Evolutionary conservation across 30 jellyfish, hydroid and myxozoan genomes (phyloP).

Genomic region (Turritopsis rubra): DNA sequence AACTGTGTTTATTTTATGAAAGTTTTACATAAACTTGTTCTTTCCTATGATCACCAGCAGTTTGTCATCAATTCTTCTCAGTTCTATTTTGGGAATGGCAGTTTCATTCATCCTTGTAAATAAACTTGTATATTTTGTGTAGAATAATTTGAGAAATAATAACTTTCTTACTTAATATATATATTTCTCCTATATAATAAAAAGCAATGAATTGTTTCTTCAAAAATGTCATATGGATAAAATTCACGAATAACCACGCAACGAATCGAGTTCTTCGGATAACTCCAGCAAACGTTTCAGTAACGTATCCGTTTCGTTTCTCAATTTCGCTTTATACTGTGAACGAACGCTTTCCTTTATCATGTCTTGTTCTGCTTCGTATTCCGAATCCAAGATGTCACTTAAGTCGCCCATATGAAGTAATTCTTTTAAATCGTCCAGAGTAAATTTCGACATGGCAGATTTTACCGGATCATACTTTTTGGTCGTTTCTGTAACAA

Average conservation of each 20-base stretch:
- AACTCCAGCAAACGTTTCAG: conserved; percentile 33
- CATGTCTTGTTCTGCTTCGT: not conserved
- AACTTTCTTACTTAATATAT: no score
- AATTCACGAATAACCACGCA: not conserved
- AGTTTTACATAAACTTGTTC: no score
- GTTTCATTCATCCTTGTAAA: no score
- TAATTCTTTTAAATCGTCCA: conserved; percentile 7
- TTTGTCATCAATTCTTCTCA: no score
- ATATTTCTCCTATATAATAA: no score
- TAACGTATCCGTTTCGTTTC: conserved; percentile 23
- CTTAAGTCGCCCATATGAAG: conserved; percentile 9
- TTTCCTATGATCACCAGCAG: no score
- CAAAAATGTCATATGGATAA: no score
- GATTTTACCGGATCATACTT: not conserved
- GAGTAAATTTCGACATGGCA: not conserved
- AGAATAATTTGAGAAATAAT: no score
- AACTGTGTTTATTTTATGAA: no score
- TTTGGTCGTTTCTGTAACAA: conserved; percentile 5
- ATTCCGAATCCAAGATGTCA: conserved; percentile 9
- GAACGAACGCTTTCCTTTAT: not conserved
- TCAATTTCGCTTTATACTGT: conserved; percentile 10
- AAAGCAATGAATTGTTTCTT: no score
- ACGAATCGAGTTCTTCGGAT: conserved; percentile 25
- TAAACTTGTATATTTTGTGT: no score
- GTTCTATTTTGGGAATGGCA: no score